Base-by-base conservation (phyloP, 2,797 vertebrate species). In the Tokudaia muenninki region DNA sequence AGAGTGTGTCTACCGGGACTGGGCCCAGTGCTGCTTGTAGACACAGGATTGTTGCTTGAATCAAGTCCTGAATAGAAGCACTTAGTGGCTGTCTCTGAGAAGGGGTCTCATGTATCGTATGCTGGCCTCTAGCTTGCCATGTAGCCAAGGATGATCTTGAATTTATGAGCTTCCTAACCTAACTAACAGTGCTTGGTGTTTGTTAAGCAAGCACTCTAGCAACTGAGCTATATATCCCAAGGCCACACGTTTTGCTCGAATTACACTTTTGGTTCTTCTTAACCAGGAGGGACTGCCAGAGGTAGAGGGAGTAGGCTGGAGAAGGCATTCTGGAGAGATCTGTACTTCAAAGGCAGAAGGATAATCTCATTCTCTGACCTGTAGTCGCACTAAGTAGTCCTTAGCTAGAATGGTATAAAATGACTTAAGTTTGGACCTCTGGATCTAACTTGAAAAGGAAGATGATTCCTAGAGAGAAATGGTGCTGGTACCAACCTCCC, bases 391-490 rank as follows among this genome's bases (percentile, higher is more conserved):
- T 57, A 87, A 50, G 37, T 59, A 87, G 21, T 83, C 14, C 70
- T 22, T 57, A 34, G 1, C 3, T 0, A 79, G 77, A 77, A 81
- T 75, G 37, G 17, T n/a, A 9, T 59, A 17, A 83, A 77, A 31
- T 83, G 70, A 94, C 44, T 63, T 67, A 74, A 83, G 0, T 50
- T 14, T n/a, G 61, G 31, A 31, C 21, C 44, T 95, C 61, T 74
- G 17, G 92, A 96, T 86, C 59, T n/a, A 93, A 21, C 41, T 22
- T 75, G 14, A 11, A 80, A 77, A 70, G 44, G 84, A 87, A 95
- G 80, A 31, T 72, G 31, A 84, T 3, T 11, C 67, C 5, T 44
- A 82, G 74, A 59, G 19, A 44, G 65, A 91, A 14, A 77, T 50
- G 34, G 47, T 77, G 37, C 50, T 75, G 65, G 31, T 63, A 37